These are phyloP conservation scores for Pherbina coryleti DNA, from an alignment of 2,888 invertebrate species.

Conservation along the genomic window DNA sequence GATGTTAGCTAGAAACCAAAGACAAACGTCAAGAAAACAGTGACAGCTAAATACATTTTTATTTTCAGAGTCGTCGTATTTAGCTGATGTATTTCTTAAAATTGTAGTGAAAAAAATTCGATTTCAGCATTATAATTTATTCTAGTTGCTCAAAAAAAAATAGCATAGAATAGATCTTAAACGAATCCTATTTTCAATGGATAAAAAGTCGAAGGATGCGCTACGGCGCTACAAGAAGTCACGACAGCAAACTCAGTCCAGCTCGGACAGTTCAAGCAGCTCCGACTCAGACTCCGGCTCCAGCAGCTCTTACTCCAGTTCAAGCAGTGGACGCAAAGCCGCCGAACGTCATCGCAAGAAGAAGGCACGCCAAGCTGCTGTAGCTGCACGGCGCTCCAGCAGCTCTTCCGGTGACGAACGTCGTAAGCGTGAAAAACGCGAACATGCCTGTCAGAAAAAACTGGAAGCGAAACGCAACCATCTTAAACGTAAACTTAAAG, in stretches of 20 bases:
- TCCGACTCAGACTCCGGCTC: slow-evolving; percentile 64
- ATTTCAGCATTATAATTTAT: background rate
- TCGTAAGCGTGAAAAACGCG: slow-evolving; percentile 65
- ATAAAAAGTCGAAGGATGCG: slow-evolving; percentile 67
- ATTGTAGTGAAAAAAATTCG: background rate
- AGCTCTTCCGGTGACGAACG: slow-evolving; percentile 75
- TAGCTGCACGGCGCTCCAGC: slow-evolving; percentile 70
- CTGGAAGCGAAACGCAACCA: slow-evolving; percentile 68
- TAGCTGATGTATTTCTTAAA: background rate
- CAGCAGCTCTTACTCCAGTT: slow-evolving; percentile 65
- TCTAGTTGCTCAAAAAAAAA: background rate
- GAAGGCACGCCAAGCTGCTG: slow-evolving; percentile 67
- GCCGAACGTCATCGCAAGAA: slow-evolving; percentile 69
- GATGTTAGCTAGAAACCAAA: too few species aligned
- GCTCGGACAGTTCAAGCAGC: slow-evolving; percentile 64
- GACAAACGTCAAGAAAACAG: too few species aligned
- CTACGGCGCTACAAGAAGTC: slow-evolving; percentile 66
- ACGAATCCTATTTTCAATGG: slow-evolving; percentile 53
- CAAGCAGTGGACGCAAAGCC: slow-evolving; percentile 58
- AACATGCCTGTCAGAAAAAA: slow-evolving; percentile 66
- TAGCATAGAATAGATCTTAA: background rate
- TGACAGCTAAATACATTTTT: background rate
- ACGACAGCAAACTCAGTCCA: slow-evolving; percentile 62
- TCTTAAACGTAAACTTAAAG: slow-evolving; percentile 66
- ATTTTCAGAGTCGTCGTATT: slow-evolving; percentile 7